Evolutionary conservation across 2,113 vertebrate genomes (phyloP).

Genomic region (Microcebus ravelobensis): DNA sequence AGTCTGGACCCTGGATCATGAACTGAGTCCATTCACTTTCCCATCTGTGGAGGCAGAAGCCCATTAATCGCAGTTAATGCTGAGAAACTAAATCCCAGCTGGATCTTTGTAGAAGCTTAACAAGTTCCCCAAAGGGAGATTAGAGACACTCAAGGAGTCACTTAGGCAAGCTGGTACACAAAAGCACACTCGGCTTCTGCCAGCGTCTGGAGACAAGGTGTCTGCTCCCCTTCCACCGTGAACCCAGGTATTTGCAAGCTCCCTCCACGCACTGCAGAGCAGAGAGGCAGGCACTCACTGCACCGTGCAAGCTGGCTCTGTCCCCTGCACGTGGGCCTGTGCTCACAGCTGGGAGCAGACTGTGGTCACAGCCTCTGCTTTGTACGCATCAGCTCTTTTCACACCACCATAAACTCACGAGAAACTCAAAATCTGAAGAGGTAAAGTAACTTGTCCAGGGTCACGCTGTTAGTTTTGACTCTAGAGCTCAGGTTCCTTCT

Average conservation of each 20-base stretch:
- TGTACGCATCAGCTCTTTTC: background rate
- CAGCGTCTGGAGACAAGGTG: background rate
- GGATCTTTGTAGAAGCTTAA: constrained; percentile 2
- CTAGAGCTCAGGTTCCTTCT: background rate
- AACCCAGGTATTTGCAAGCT: background rate
- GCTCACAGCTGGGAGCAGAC: rapidly evolving
- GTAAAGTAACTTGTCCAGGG: background rate
- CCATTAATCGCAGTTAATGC: background rate
- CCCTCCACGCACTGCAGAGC: rapidly evolving
- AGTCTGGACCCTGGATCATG: background rate
- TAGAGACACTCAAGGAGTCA: background rate
- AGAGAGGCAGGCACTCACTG: background rate
- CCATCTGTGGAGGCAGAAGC: background rate
- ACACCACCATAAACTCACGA: background rate
- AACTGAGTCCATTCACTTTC: background rate
- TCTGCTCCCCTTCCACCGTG: background rate
- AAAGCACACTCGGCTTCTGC: background rate
- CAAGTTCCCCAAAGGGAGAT: constrained; percentile 23
- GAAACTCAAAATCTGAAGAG: background rate
- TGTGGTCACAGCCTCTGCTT: background rate
- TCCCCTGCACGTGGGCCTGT: rapidly evolving
- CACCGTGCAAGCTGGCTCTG: background rate
- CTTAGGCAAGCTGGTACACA: background rate
- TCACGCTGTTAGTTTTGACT: background rate
- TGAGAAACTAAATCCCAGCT: background rate